Conservation (phyloP, 2,113 vertebrate genomes). For the Oryzias javanicus region DNA sequence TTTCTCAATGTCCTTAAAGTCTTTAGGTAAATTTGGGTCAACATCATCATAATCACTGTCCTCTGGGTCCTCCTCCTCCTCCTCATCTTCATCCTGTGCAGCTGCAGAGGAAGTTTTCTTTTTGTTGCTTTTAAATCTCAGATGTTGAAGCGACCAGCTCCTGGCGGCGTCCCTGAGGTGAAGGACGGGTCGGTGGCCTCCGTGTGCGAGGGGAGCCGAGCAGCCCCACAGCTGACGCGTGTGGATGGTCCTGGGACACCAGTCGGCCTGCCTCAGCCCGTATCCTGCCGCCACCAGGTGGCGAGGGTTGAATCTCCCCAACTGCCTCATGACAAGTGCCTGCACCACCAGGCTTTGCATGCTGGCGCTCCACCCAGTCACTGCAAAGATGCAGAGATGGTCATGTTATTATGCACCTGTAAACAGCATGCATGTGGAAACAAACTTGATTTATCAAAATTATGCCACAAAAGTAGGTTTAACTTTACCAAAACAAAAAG, state of each 20-base stretch:
- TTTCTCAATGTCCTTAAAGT: conserved; percentile 92
- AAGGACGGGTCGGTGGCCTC: conserved; percentile 40
- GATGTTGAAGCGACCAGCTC: conserved; percentile 62
- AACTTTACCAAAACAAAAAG: background rate
- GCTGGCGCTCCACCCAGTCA: conserved; percentile 37
- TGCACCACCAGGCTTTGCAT: conserved; percentile 75
- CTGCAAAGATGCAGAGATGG: conserved; percentile 10
- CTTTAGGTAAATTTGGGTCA: conserved; percentile 74
- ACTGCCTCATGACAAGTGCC: conserved; percentile 69
- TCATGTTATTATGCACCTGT: background rate
- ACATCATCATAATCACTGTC: conserved; percentile 79
- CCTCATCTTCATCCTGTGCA: conserved; percentile 73
- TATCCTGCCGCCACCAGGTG: conserved; percentile 62
- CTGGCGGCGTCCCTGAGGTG: conserved; percentile 45
- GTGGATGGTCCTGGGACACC: conserved; percentile 71
- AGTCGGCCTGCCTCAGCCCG: conserved; percentile 39
- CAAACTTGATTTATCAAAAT: too few relatives aligned
- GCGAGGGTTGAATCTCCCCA: conserved; percentile 58
- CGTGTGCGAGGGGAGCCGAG: conserved; percentile 12
- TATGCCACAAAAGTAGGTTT: too few relatives aligned
- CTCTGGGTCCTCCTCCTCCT: conserved; percentile 76
- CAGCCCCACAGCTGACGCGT: conserved; percentile 72
- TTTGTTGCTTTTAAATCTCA: conserved; percentile 86
- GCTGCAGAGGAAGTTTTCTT: conserved; percentile 72
- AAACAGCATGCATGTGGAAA: background rate